Evolutionary conservation across 2,797 vertebrate species (phyloP), one percentile per base, ranked within the genome.

Genomic region (Harpagifer antarcticus): DNA sequence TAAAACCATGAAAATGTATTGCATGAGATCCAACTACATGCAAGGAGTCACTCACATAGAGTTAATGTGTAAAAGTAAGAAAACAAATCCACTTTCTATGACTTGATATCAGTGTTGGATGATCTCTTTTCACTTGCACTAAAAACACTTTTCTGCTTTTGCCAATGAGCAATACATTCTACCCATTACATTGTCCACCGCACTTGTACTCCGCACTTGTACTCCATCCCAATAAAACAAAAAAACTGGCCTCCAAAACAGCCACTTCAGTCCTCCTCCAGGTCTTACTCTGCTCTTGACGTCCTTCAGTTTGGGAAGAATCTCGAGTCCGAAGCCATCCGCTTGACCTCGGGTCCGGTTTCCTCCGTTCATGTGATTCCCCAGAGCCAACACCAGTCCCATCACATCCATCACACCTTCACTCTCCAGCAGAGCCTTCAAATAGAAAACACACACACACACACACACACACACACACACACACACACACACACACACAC

Each of bases 331-430:
- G 54, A 99, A 99, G 74, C 98, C 98, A 44, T 99, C 98, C 5
- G 98, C 98, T 92, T 99, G 98, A 45, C 98, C 98, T 85, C 98
- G 94, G 65, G 94, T 96, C 76, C 96, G 94, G 83, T 96, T 98
- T 56, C 98, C 98, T 37, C 97, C 98, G 0, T 99, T 99, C 98
- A 99, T 99, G 54, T 98, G 96, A 93, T 99, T 99, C 83, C 98
- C 98, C 86, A 99, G 95, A 59, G 98, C 97, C 82, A 99, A 88
- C 87, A 99, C 95, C 78, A 99, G 93, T 0, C 96, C 98, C 81
- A 99, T 92, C 84, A 99, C 93, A 49, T 96, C 93, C 83, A 92
- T 97, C 70, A 99, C 96, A 16, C 94, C 92, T 54, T 85, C 79
- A 79, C 93, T 92, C 69, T 95, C 94, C 91, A 96, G 82, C 87